Conservation (phyloP, 2,797 vertebrate species). For the Silurus lanzhouensis region DNA sequence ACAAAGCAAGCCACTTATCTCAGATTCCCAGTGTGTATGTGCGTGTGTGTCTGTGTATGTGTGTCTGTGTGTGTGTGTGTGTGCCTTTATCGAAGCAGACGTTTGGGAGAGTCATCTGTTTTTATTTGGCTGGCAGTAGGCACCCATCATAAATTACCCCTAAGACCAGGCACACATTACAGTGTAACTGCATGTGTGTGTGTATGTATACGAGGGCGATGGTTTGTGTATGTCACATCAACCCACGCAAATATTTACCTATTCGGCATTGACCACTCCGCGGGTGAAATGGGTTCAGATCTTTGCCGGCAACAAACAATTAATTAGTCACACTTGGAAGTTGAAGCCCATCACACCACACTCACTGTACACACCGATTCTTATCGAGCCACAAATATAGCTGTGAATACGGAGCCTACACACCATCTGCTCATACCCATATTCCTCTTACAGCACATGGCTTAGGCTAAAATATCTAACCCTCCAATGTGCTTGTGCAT, state of each 20-base stretch:
- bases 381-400: slow-evolving; percentile 53
- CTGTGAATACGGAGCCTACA: slow-evolving; percentile 59
- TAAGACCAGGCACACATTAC: slow-evolving; percentile 43
- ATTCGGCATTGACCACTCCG: slow-evolving; percentile 30
- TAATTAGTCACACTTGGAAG: slow-evolving; percentile 53
- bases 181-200: not conserved
- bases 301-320: slow-evolving; percentile 51
- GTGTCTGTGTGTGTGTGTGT: slow-evolving; percentile 30
- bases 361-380: slow-evolving; percentile 46
- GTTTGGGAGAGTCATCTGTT: slow-evolving; percentile 66
- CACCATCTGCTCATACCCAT: slow-evolving; percentile 58
- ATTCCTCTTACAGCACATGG: slow-evolving; percentile 55
- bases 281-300: slow-evolving; percentile 34
- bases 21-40: slow-evolving; percentile 53
- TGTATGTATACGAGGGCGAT: not conserved
- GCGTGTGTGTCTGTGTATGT: slow-evolving; percentile 41
- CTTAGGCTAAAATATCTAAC: slow-evolving; percentile 56
- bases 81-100: slow-evolving; percentile 63
- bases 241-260: slow-evolving; percentile 44
- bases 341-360: slow-evolving; percentile 26
- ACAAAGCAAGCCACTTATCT: slow-evolving; percentile 61
- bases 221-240: slow-evolving; percentile 17
- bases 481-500: slow-evolving; percentile 54
- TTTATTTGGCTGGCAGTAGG: slow-evolving; percentile 63
- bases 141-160: slow-evolving; percentile 69